Conservation (phyloP, 1,140 invertebrate genomes). For the Solen grandis region DNA sequence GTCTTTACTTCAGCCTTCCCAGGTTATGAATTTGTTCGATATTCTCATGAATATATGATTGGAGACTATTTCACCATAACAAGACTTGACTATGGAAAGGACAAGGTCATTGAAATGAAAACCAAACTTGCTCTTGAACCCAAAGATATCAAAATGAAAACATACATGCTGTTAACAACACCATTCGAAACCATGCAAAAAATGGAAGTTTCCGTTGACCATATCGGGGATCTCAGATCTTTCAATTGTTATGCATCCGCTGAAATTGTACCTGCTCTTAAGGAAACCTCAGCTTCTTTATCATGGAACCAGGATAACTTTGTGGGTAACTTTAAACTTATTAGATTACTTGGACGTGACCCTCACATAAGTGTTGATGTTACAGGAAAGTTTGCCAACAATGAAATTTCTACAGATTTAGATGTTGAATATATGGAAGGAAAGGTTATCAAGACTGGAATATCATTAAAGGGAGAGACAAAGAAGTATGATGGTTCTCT, state of each 20-base stretch:
- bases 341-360: too few species aligned
- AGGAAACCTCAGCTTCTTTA: background rate
- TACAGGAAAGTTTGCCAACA: background rate
- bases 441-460: background rate
- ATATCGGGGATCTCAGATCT: background rate
- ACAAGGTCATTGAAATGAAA: constrained; percentile 24
- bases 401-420: background rate
- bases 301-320: background rate
- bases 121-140: background rate
- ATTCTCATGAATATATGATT: background rate
- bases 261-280: constrained; percentile 2
- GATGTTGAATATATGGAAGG: constrained; percentile 8
- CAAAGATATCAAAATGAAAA: too few species aligned
- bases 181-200: constrained; percentile 9
- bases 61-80: background rate
- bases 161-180: constrained; percentile 33
- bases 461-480: too few species aligned
- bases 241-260: constrained; percentile 11
- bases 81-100: constrained; percentile 14
- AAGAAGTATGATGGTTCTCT: too few species aligned
- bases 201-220: background rate
- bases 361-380: background rate
- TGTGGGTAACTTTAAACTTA: too few species aligned
- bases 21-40: constrained; percentile 30
- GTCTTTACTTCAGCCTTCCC: constrained; percentile 6